Conservation (phyloP, 2,797 vertebrate genomes). For the Hozukius guyotensis region DNA sequence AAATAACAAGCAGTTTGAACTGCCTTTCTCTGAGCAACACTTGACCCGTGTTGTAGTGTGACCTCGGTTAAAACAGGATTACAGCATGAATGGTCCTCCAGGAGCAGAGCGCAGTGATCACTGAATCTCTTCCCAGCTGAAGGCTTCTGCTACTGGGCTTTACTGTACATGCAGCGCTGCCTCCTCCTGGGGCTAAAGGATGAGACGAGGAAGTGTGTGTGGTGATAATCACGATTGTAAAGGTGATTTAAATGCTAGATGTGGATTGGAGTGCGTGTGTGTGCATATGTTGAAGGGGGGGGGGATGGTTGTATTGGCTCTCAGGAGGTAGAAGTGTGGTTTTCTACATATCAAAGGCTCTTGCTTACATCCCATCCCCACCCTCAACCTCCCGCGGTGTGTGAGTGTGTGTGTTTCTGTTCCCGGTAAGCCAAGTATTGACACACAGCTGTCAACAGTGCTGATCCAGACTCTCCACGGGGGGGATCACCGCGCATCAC, state of each 20-base stretch:
- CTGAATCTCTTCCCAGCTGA: neutral
- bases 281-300: constrained; percentile 1
- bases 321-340: constrained; percentile 51
- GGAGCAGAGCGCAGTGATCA: constrained; percentile 8
- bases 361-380: constrained; percentile 41
- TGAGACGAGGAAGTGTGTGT: constrained; percentile 4
- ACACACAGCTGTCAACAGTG: constrained; percentile 60
- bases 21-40: constrained; percentile 5
- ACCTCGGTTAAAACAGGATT: constrained; percentile 24
- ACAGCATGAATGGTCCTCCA: constrained; percentile 7
- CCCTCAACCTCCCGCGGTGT: constrained; percentile 60
- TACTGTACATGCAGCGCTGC: neutral
- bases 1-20: neutral
- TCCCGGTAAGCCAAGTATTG: constrained; percentile 56
- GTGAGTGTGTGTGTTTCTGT: constrained; percentile 42
- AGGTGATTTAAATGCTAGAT: constrained; percentile 14
- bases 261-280: constrained; percentile 13
- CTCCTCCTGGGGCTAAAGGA: constrained; percentile 6
- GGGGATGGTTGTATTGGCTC: constrained; percentile 25
- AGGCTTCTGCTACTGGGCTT: constrained; percentile 14
- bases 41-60: constrained; percentile 9
- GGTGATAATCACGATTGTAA: constrained; percentile 8
- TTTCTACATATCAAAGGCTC: constrained; percentile 79
- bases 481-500: constrained; percentile 26
- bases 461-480: constrained; percentile 38